Base-by-base conservation (phyloP, 2,888 invertebrate species). In the Zaprionus lineosus region DNA sequence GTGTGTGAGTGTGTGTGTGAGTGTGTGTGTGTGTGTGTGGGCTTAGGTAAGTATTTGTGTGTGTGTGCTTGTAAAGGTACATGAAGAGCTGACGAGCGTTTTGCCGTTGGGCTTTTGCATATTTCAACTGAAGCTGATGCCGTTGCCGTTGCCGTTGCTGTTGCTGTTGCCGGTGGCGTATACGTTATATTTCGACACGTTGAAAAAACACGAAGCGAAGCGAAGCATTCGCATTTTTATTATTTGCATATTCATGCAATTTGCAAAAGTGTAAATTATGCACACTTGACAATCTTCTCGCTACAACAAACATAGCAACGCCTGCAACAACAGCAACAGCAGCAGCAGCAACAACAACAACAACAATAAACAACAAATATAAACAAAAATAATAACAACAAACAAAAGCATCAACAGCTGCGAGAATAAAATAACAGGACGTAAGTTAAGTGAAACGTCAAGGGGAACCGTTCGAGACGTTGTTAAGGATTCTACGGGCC, bases 231-330 rank as follows among this genome's bases (percentile, higher is more conserved):
- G 53, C 46, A 65, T 64, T 66, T 55, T 67, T 56, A 56, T 74
- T 64, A 74, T 75, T 71, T 73, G 81, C 76, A 81, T 81, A 74
- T 81, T 78, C 71, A 72, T 83, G 76, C 75, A 66, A 82, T 84
- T 78, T 73, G 61, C 67, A 66, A 73, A 69, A 50, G 72, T 75
- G 84, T 79, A 75, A 86, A 64, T 71, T 85, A 84, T 85, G 84
- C 86, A 76, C 72, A 69, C 78, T 72, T 63, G 66, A 64, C 77
- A 85, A 79, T 84, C 66, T n/a, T n/a, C n/a, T 76, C 62, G 65
- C 79, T 64, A 65, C 65, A 78, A 71, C 77, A 74, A 53, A 51
- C 67, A 60, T 53, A 73, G 56, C 62, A 60, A 46, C 37, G 58
- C 48, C 34, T 50, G 18, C 55, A 73, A 57, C 62, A 60, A 46